Base-by-base conservation (phyloP, 1,140 invertebrate genomes). In the Papilio helenus region DNA sequence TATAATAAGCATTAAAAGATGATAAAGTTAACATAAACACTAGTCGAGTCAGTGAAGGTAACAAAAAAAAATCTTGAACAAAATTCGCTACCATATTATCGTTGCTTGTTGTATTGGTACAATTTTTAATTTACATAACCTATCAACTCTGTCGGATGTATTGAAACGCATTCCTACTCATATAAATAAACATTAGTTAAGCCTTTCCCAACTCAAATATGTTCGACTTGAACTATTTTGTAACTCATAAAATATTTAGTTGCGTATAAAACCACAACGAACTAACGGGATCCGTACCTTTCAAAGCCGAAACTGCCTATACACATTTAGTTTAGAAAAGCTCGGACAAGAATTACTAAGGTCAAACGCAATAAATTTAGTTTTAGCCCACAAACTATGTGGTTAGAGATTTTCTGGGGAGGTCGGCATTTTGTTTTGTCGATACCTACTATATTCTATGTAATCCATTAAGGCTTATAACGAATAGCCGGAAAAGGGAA, bases 351-450 rank as follows among this genome's bases (percentile, higher is more conserved):
- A 92, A 92, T 92, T 92, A 92, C 90, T 90, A 92, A 93, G 92
- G 91, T 91, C 90, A 92, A 91, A 93, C 81, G 90, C 91, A 93
- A 93, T 93, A 93, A 93, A 93, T 93, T 93, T 92, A 89, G 90
- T 93, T 93, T 93, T 89, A 91, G 91, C 84, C 87, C 83, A 84
- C 89, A 89, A 93, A 91, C 90, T 91, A 90, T 92, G 91, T 86
- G 92, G 91, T 92, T 87, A 90, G 87, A 89, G 89, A 91, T 92
- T 92, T 90, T 89, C 85, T 83, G 83, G 82, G 87, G 85, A 86
- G 85, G 81, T 78, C 80, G 85, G 84, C 87, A 90, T 89, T 92
- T 92, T 93, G 91, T 92, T 91, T 92, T 88, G 90, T 88, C 89
- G 89, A 93, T 92, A 89, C 87, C 85, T 92, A 90, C 88, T 92